Conservation (phyloP, 2,797 vertebrate genomes). For the Ptychobarbus kaznakovi region DNA sequence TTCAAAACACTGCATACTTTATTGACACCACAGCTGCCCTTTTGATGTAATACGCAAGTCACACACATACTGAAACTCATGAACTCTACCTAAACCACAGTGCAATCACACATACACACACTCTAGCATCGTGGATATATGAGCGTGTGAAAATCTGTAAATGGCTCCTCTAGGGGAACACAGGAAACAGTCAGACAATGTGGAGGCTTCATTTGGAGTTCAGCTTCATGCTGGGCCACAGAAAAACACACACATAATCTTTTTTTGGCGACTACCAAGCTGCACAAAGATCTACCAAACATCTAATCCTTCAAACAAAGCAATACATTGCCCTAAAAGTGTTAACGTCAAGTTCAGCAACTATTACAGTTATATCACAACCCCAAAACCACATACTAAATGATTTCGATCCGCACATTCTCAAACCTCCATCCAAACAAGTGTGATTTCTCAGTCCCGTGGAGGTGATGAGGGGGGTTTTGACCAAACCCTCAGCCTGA, state of each 20-base stretch:
- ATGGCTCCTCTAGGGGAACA: conserved; percentile 82
- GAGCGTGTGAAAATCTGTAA: conserved; percentile 81
- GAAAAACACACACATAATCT: conserved; percentile 13
- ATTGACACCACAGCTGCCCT: conserved; percentile 9
- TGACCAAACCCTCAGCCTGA: not conserved
- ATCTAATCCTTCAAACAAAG: not conserved
- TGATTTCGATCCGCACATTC: not conserved
- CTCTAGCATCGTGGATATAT: conserved; percentile 65
- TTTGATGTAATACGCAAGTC: conserved; percentile 15
- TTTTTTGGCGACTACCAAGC: not conserved
- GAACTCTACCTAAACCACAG: conserved; percentile 44
- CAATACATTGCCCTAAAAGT: not conserved
- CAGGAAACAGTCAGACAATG: conserved; percentile 84
- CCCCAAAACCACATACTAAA: not conserved
- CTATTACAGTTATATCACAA: not conserved
- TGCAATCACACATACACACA: conserved; percentile 24
- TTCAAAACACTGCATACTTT: not conserved
- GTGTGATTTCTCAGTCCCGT: not conserved
- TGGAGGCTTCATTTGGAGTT: conserved; percentile 79
- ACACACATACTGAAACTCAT: conserved; percentile 31
- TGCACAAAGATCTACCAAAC: not conserved
- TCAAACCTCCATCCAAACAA: not conserved
- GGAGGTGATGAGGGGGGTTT: not conserved
- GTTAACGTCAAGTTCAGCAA: not conserved
- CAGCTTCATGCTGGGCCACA: conserved; percentile 68